A percentile compares a stretch with the other conserved stretches of the same genome.
Conservation (phyloP, 2,888 invertebrate species). For the Eucera pruinosa region DNA sequence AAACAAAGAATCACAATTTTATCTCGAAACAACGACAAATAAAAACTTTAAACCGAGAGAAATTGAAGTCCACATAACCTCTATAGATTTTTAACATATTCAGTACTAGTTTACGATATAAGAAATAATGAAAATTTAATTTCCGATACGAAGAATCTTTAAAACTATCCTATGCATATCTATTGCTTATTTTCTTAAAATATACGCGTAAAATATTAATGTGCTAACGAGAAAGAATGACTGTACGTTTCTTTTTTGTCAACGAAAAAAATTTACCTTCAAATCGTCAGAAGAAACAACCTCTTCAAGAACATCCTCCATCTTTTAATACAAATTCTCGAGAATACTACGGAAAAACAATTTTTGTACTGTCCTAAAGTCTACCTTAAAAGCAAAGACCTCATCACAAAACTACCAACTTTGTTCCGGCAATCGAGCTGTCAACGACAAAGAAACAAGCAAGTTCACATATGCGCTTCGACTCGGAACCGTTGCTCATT, state of each 20-base stretch:
- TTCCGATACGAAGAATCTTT: neutral
- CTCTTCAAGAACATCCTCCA: constrained; percentile 93
- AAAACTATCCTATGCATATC: neutral
- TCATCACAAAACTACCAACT: constrained; percentile 46
- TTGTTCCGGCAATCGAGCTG: constrained; percentile 34
- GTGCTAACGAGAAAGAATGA: neutral
- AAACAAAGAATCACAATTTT: neutral
- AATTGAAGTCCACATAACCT: constrained; percentile 40
- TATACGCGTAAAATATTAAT: neutral
- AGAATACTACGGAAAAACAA: constrained; percentile 29
- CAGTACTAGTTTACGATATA: neutral
- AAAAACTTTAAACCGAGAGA: neutral
- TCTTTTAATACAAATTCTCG: constrained; percentile 76
- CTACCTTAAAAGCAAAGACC: constrained; percentile 45
- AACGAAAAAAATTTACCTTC: constrained; percentile 87
- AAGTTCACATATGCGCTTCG: constrained; percentile 14
- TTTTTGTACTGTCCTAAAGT: constrained; percentile 29
- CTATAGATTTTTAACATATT: neutral
- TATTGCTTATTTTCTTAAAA: too few species aligned
- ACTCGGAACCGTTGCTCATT: constrained; percentile 19
- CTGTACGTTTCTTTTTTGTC: neutral
- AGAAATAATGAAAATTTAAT: neutral
- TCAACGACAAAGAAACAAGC: constrained; percentile 50
- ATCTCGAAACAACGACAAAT: neutral
- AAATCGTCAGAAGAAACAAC: constrained; percentile 93